phyloP scores from a whole-genome alignment of 2,888 invertebrate species.

The Ormyrus rosae region DNA sequence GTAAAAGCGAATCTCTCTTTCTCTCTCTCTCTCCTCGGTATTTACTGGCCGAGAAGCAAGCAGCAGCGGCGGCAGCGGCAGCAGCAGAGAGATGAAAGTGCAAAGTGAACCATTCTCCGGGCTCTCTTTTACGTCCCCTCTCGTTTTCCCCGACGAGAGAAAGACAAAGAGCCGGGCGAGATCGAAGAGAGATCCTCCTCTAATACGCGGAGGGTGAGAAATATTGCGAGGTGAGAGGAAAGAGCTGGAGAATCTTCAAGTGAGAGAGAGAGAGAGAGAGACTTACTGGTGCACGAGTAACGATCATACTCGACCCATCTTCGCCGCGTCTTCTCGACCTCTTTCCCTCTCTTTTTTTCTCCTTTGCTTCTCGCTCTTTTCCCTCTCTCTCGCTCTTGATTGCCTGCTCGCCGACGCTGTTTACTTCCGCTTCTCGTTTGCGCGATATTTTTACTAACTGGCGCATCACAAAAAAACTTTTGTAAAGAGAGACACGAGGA shows the following conservation, averaged over 20 bases:
- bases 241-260: slow-evolving; percentile 9
- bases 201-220: slow-evolving; percentile 51
- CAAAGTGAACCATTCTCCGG: slow-evolving; percentile 54
- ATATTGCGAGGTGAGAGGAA: slow-evolving; percentile 58
- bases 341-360: slow-evolving; percentile 39
- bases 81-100: slow-evolving; percentile 44
- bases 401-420: background rate
- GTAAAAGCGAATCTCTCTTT: slow-evolving; percentile 48
- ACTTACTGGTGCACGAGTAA: slow-evolving; percentile 63
- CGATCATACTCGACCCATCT: slow-evolving; percentile 59
- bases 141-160: slow-evolving; percentile 19
- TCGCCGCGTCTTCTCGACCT: slow-evolving; percentile 11
- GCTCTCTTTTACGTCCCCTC: slow-evolving; percentile 29
- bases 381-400: background rate
- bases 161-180: slow-evolving; percentile 20
- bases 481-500: too few relatives aligned
- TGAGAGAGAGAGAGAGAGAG: slow-evolving; percentile 41
- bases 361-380: background rate
- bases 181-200: slow-evolving; percentile 39
- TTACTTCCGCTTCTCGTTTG: background rate
- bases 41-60: slow-evolving; percentile 39
- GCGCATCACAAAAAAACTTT: too few relatives aligned
- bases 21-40: slow-evolving; percentile 12
- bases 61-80: slow-evolving; percentile 4
- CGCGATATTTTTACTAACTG: too few relatives aligned